Evolutionary conservation across 2,113 vertebrate genomes (phyloP).

Genomic region (Carollia perspicillata): DNA sequence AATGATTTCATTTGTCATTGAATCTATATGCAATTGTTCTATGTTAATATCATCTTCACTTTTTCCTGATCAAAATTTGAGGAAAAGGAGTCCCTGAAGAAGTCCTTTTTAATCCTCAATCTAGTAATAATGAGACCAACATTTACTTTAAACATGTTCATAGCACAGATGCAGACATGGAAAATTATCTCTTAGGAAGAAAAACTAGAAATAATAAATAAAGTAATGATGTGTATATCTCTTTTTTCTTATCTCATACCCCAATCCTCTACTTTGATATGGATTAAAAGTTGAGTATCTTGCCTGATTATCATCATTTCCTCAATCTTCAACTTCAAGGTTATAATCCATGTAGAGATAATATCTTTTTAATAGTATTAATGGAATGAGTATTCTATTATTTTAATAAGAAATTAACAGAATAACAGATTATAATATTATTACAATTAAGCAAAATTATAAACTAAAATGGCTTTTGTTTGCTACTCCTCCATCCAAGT

Average conservation of each 20-base stretch:
- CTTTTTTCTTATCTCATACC: neutral
- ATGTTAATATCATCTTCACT: neutral
- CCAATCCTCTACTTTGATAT: neutral
- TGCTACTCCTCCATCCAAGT: neutral
- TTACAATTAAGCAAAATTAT: neutral
- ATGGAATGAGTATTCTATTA: neutral
- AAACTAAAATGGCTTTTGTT: neutral
- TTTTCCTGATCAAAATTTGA: neutral
- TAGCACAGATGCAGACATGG: neutral
- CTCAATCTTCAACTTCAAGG: neutral
- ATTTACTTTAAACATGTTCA: neutral
- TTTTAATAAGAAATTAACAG: neutral
- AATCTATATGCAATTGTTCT: neutral
- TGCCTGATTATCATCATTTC: neutral
- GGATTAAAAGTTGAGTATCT: neutral
- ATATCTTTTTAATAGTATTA: neutral
- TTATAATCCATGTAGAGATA: neutral
- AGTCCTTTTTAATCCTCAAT: neutral
- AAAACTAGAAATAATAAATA: neutral
- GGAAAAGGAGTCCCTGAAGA: neutral
- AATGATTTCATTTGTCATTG: neutral
- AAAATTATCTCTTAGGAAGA: neutral
- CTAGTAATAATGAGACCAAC: neutral
- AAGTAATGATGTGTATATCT: neutral
- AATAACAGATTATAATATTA: neutral